Evolutionary conservation across 2,888 invertebrate genomes (phyloP), one percentile per base, ranked within the genome.

Genomic region (Calephelis perditalis): DNA sequence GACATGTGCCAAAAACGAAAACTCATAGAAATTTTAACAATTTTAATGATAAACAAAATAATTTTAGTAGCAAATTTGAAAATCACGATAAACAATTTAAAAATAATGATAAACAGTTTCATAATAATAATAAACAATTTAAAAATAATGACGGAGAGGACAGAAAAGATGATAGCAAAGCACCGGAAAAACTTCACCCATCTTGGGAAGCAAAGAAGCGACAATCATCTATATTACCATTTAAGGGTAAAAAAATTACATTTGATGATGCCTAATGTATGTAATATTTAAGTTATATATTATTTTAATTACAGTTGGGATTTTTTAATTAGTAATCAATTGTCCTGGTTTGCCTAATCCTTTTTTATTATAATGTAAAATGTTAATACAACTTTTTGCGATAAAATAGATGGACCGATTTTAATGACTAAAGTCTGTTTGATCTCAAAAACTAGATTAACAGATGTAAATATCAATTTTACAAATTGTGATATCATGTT

Each of bases 161-260:
- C 60, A 64, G 58, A 40, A 61, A 52, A 62, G 60, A 62, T 37
- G 66, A 64, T 56, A 63, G 58, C 7, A 67, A 65, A 56, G 73
- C 75, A 57, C 64, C 76, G 59, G 91, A 89, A 65, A 91, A 90
- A 75, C 71, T 91, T 59, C 91, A 91, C 77, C 91, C 91, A 3
- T 91, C 91, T 26, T 91, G 91, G 91, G 91, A 90, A 73, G 91
- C 91, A 1, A 91, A 91, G 72, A 91, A 85, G 64, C 82, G 82
- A 56, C 80, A 82, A 60, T 88, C 90, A 1, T 79, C 82, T 59
- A 79, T 91, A 63, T 73, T 86, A 76, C 87, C 88, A 5, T 90
- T 83, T 68, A 75, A 87, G 71, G 91, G 91, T 66, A 91, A 88
- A 75, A 91, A 90, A 68, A 86, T 84, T 70, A 82, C 86, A 46